These are phyloP conservation scores for Drosophila falleni DNA, from an alignment of 2,888 invertebrate species.

Conservation along the genomic window DNA sequence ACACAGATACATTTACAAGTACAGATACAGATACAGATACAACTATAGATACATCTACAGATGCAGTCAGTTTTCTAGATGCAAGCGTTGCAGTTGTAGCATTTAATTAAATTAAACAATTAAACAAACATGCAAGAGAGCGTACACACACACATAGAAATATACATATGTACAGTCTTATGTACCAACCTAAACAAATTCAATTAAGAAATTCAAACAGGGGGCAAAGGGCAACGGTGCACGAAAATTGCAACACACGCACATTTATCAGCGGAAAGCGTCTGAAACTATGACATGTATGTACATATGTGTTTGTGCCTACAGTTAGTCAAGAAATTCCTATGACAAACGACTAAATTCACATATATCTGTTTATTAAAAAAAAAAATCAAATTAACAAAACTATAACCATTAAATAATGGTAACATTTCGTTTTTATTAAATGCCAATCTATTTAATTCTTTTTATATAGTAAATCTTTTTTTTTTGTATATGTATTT, in stretches of 20 bases:
- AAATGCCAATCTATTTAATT: too few species aligned
- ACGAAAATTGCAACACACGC: slow-evolving; percentile 69
- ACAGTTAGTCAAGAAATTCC: not conserved
- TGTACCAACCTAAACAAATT: slow-evolving; percentile 68
- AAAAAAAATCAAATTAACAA: too few species aligned
- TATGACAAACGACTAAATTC: not conserved
- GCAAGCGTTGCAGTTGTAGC: slow-evolving; percentile 61
- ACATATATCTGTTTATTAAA: too few species aligned
- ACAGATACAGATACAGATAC: slow-evolving; percentile 8
- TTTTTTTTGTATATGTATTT: too few species aligned
- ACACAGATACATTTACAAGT: not conserved
- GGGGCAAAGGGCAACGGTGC: slow-evolving; percentile 34
- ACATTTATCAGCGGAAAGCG: slow-evolving; percentile 60
- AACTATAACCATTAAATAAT: too few species aligned
- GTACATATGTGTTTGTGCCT: not conserved
- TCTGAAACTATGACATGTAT: slow-evolving; percentile 22
- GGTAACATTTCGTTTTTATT: too few species aligned
- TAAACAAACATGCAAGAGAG: slow-evolving; percentile 73
- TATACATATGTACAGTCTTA: slow-evolving; percentile 1
- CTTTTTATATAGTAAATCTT: too few species aligned
- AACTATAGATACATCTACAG: slow-evolving; percentile 10
- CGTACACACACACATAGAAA: slow-evolving; percentile 14
- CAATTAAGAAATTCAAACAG: slow-evolving; percentile 69
- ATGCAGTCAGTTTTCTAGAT: slow-evolving; percentile 30
- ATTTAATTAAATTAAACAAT: slow-evolving; percentile 84